phyloP scores from a whole-genome alignment of 2,113 vertebrate species.

The Poeciliopsis prolifica region DNA sequence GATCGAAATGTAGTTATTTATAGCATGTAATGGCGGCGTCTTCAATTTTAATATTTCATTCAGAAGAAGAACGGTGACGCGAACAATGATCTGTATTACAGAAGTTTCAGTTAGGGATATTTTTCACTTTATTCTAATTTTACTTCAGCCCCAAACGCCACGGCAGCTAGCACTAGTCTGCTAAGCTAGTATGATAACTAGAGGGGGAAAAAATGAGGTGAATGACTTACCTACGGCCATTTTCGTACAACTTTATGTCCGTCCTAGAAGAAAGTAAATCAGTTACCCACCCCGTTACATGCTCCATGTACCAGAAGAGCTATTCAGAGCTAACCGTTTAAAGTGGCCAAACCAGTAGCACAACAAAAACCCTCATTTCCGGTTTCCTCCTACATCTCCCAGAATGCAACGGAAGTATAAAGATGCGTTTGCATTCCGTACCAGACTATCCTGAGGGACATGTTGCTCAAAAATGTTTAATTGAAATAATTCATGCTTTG shows the following conservation, averaged over 20 bases:
- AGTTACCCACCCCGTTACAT: constrained; percentile 5
- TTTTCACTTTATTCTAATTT: not conserved
- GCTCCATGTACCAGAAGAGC: not conserved
- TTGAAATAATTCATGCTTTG: too few relatives aligned
- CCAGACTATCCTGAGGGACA: not conserved
- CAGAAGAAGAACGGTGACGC: not conserved
- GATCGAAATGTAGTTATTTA: not conserved
- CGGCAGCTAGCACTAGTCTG: constrained; percentile 25
- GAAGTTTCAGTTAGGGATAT: not conserved
- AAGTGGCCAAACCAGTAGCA: not conserved
- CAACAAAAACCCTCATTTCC: accelerated
- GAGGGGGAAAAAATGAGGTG: not conserved
- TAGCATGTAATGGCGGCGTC: not conserved
- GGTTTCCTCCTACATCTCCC: constrained; percentile 11
- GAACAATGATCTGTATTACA: not conserved
- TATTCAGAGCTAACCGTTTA: accelerated
- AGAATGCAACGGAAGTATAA: constrained; percentile 14
- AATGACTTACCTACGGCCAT: constrained; percentile 68
- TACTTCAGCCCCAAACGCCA: not conserved
- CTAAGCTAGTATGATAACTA: not conserved
- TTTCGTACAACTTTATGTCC: constrained; percentile 6
- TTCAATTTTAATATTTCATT: not conserved
- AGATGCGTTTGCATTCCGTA: not conserved
- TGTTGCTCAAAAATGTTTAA: not conserved
- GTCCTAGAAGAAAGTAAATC: not conserved